These are phyloP conservation scores for Tupaia chinensis DNA, from an alignment of 2,113 vertebrate species.

Conservation along the genomic window DNA sequence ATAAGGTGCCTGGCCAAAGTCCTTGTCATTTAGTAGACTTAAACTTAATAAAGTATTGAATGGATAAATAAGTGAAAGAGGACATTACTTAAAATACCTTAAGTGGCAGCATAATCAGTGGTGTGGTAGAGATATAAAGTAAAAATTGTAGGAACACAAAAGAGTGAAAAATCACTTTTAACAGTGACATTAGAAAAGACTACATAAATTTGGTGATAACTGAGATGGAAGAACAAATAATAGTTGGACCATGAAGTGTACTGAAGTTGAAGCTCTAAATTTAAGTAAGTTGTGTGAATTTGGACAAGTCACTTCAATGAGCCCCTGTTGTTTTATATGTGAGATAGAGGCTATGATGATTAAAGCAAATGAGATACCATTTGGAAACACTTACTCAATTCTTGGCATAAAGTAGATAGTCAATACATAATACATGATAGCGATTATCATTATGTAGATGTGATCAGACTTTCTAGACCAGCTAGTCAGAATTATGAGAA, in stretches of 20 bases:
- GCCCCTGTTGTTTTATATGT: background rate
- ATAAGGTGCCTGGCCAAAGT: background rate
- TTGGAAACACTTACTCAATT: background rate
- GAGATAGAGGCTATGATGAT: constrained; percentile 1
- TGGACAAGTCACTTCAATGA: background rate
- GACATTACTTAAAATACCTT: background rate
- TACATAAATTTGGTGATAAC: background rate
- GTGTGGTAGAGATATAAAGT: background rate
- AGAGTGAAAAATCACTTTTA: background rate
- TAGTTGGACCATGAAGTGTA: background rate
- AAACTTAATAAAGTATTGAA: background rate
- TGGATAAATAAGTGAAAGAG: background rate
- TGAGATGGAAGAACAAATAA: background rate
- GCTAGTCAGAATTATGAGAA: background rate
- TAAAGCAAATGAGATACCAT: background rate
- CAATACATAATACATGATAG: too few relatives aligned
- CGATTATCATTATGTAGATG: background rate
- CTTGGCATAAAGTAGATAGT: background rate
- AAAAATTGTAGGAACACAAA: background rate
- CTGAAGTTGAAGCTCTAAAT: background rate
- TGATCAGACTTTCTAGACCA: background rate
- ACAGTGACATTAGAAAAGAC: background rate
- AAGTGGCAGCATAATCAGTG: background rate
- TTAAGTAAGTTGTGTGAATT: background rate
- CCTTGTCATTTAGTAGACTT: background rate